Evolutionary conservation across 2,113 vertebrate species (phyloP), one percentile per base, ranked within the genome.

Genomic region (Embiotoca jacksoni): DNA sequence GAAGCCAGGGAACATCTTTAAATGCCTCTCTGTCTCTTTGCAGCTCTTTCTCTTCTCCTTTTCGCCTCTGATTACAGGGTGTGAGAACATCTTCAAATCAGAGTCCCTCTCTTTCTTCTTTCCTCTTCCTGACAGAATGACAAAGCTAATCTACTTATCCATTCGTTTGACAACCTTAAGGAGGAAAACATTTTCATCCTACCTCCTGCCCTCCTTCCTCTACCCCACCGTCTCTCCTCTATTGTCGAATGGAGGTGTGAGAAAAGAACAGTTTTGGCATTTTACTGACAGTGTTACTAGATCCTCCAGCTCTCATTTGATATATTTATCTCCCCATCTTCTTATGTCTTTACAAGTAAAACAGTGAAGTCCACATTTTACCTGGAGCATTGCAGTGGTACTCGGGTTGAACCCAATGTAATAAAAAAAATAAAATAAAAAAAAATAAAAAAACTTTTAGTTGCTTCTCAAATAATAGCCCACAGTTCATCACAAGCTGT

Each of bases 91-190:
- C 86, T 90, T 82, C 66, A 85, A 83, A 91, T 89, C 79, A 72
- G 58, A 83, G 49, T 68, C 78, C 56, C 64, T 57, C 65, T 74
- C 71, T 84, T 83, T 80, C 60, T 85, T 80, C 62, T 63, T 64
- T 54, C 59, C 65, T 87, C 70, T 73, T 82, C 44, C 57, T 75
- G 73, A 83, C 82, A 89, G 69, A 80, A 72, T 86, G 88, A 91
- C 80, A 87, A 80, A 85, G 59, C 52, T 88, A 85, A 91, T 91
- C 91, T 88, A 68, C 75, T 85, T 81, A 85, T 89, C 75, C 30
- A 33, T 79, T 85, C 54, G 39, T 80, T 83, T 87, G 71, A 84
- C 81, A 89, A 78, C 57, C 67, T 87, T 81, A 78, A 84, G 74
- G 72, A 73, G 72, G 86, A 4, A 75, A 59, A 72, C 57, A 66